Conservation (phyloP, 1,140 invertebrate genomes). For the Micrasema minimum region DNA sequence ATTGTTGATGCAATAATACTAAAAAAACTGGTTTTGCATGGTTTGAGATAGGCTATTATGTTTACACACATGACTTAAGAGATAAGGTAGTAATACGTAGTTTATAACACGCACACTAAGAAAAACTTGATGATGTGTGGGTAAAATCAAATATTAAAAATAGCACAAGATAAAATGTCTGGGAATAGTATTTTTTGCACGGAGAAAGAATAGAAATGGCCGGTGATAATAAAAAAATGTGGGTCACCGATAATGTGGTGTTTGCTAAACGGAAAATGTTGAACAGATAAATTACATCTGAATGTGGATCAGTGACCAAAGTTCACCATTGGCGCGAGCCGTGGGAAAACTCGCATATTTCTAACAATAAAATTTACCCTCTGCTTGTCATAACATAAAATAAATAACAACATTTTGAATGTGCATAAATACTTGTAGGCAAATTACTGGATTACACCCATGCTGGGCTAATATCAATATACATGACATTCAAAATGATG, state of each 20-base stretch:
- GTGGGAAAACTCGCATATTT: conserved; percentile 9
- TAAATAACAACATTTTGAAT: too few species aligned
- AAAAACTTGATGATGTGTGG: too few species aligned
- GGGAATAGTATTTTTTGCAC: conserved; percentile 3
- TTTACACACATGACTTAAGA: too few species aligned
- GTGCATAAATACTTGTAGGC: too few species aligned
- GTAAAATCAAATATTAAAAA: conserved; percentile 5
- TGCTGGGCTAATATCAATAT: too few species aligned
- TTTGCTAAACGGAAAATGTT: neutral
- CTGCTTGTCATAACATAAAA: neutral
- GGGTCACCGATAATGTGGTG: conserved; percentile 12
- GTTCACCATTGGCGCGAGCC: neutral
- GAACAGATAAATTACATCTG: neutral
- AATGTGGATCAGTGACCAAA: conserved; percentile 16
- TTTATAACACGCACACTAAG: too few species aligned
- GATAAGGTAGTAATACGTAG: too few species aligned
- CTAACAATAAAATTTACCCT: conserved; percentile 1
- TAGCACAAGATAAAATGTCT: conserved; percentile 1
- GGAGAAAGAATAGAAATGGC: conserved; percentile 27
- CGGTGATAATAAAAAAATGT: conserved; percentile 21
- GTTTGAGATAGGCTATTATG: too few species aligned
- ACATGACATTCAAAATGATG: too few species aligned
- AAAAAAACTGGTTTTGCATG: too few species aligned
- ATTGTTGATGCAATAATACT: too few species aligned
- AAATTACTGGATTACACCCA: too few species aligned